These are phyloP conservation scores for Protaetia brevitarsis DNA, from an alignment of 1,140 invertebrate genomes.

Conservation along the genomic window DNA sequence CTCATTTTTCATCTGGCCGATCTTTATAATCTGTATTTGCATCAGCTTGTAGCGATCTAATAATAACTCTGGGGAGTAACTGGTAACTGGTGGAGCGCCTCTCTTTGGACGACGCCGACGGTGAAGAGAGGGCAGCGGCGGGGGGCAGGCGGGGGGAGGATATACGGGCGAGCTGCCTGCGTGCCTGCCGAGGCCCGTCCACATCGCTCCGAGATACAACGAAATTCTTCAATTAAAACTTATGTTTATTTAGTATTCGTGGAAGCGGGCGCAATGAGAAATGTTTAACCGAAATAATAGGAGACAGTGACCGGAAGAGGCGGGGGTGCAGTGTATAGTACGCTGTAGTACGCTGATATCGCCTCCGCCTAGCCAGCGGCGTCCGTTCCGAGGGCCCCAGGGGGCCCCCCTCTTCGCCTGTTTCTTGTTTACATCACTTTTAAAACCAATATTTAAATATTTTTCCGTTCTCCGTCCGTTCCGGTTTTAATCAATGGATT, in stretches of 20 bases:
- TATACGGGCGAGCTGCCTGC: no score
- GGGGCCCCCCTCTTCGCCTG: no score
- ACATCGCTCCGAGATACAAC: conserved; percentile 48
- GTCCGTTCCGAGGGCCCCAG: neutral
- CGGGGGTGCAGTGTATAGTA: conserved; percentile 21
- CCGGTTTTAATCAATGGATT: neutral
- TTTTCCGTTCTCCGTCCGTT: neutral
- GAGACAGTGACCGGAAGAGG: conserved; percentile 49
- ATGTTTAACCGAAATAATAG: conserved; percentile 52
- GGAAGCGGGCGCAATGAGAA: conserved; percentile 45
- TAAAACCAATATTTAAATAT: conserved; percentile 12
- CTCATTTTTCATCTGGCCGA: conserved; percentile 52
- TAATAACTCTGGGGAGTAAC: conserved; percentile 49
- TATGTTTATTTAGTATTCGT: conserved; percentile 52
- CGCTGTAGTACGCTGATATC: conserved; percentile 9
- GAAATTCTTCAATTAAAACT: conserved; percentile 53
- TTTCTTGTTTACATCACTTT: conserved; percentile 11
- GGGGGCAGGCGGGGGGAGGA: no score
- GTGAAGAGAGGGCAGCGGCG: neutral
- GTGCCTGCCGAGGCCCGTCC: conserved; percentile 35
- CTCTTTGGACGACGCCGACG: conserved; percentile 28
- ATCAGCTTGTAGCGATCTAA: conserved; percentile 51
- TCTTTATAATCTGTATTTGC: conserved; percentile 52
- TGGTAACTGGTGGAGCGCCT: neutral
- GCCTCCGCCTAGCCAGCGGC: neutral